Conservation (phyloP, 2,888 invertebrate genomes). For the Sminthurides aquaticus region DNA sequence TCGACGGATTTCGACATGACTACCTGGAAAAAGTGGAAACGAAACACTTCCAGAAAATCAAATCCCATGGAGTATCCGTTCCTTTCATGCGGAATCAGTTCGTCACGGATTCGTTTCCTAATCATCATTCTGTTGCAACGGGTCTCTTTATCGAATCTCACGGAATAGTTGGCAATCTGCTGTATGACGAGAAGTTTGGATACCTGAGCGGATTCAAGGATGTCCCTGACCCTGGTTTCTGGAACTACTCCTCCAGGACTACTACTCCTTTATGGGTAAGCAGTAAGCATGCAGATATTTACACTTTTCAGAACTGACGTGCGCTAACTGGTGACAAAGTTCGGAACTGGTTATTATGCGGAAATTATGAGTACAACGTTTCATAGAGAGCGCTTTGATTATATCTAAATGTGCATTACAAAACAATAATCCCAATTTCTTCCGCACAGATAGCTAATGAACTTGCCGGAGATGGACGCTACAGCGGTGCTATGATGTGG, state of each 20-base stretch:
- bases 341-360: too few species aligned
- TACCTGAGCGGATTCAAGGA: constrained; percentile 24
- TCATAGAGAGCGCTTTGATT: too few species aligned
- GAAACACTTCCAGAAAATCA: constrained; percentile 55
- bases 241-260: constrained; percentile 32
- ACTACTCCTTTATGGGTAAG: constrained; percentile 32
- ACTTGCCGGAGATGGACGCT: constrained; percentile 50
- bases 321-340: too few species aligned
- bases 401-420: too few species aligned
- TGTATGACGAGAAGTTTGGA: constrained; percentile 52
- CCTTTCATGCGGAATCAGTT: constrained; percentile 58
- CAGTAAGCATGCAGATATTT: not conserved
- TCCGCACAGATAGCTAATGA: constrained; percentile 50
- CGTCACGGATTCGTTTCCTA: constrained; percentile 63
- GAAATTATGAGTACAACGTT: too few species aligned
- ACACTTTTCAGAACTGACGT: too few species aligned
- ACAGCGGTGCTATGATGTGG: constrained; percentile 65
- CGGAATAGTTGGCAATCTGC: constrained; percentile 59
- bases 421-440: too few species aligned
- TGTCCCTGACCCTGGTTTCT: constrained; percentile 32
- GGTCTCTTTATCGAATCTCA: constrained; percentile 62
- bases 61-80: constrained; percentile 53
- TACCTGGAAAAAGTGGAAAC: constrained; percentile 54
- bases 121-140: constrained; percentile 62
- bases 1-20: constrained; percentile 64